A percentile compares a stretch with the other conserved stretches of the same genome.
phyloP scores from a whole-genome alignment of 64 coral and sea anemone genomes.

The Stylophora pistillata region DNA sequence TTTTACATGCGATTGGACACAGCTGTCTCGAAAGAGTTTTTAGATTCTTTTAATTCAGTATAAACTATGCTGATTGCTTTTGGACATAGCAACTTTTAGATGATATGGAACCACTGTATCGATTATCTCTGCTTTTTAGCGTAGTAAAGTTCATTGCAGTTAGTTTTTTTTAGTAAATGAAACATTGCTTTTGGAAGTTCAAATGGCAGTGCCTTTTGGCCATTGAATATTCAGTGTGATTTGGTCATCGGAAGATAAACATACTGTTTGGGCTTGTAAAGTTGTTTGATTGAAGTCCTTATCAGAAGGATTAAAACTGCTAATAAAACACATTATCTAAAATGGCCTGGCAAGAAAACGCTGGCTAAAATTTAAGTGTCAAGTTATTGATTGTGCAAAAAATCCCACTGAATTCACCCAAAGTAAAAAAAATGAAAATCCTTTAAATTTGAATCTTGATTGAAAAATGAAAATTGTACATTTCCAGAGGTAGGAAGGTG shows the following conservation, averaged over 20 bases:
- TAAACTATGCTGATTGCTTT: neutral
- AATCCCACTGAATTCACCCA: conserved; percentile 16
- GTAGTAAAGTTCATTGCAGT: neutral
- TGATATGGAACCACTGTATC: neutral
- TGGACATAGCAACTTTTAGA: neutral
- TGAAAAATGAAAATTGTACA: neutral
- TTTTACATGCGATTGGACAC: conserved; percentile 21
- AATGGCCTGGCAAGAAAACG: neutral
- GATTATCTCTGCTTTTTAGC: neutral
- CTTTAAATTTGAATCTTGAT: neutral
- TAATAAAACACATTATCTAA: conserved; percentile 13
- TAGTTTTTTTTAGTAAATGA: conserved; percentile 22
- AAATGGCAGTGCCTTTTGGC: neutral
- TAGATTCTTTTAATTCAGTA: neutral
- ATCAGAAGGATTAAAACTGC: neutral
- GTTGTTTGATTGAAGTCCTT: neutral
- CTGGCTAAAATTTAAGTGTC: conserved; percentile 11
- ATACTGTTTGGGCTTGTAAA: conserved; percentile 17
- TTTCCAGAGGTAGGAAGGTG: neutral
- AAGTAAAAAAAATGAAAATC: conserved; percentile 34
- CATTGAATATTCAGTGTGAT: neutral
- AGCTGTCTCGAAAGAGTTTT: neutral
- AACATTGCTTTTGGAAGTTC: neutral
- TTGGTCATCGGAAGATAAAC: neutral
- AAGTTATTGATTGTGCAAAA: conserved; percentile 5